phyloP scores from a whole-genome alignment of 1,140 invertebrate species.

The Anastrepha ludens region DNA sequence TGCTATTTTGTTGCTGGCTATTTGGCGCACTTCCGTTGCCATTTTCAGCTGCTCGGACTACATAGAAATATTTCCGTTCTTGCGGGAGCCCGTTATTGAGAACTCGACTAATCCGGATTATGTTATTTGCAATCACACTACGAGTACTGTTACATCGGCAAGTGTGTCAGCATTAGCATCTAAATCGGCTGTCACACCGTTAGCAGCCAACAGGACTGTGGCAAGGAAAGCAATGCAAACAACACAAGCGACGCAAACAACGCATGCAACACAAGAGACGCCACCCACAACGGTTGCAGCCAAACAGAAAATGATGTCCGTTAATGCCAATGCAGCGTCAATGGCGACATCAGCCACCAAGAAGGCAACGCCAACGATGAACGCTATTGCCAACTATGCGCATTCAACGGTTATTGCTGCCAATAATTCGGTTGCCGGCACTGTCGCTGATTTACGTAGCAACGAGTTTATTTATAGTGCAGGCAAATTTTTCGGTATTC shows the following conservation, averaged over 20 bases:
- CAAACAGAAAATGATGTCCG: background rate
- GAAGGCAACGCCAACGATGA: background rate
- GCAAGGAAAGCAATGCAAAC: background rate
- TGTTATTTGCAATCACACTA: slow-evolving; percentile 69
- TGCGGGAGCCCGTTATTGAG: slow-evolving; percentile 72
- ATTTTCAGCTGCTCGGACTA: slow-evolving; percentile 71
- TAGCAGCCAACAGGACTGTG: background rate
- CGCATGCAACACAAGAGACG: background rate
- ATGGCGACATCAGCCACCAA: slow-evolving; percentile 2
- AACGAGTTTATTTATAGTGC: slow-evolving; percentile 71
- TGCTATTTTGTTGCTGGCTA: slow-evolving; percentile 2
- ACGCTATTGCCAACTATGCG: background rate
- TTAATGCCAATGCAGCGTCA: slow-evolving; percentile 27
- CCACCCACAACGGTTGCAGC: background rate
- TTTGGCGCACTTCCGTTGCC: slow-evolving; percentile 23
- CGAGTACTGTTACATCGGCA: background rate
- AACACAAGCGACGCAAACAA: background rate
- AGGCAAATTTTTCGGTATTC: slow-evolving; percentile 66
- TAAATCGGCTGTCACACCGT: background rate
- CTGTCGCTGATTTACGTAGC: slow-evolving; percentile 58
- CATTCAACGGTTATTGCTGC: slow-evolving; percentile 34
- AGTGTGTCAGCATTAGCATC: slow-evolving; percentile 47
- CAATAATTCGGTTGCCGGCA: slow-evolving; percentile 19
- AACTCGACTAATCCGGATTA: slow-evolving; percentile 67
- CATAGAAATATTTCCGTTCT: slow-evolving; percentile 72